Evolutionary conservation across 1,140 invertebrate species (phyloP).

Genomic region (Papilio helenus): DNA sequence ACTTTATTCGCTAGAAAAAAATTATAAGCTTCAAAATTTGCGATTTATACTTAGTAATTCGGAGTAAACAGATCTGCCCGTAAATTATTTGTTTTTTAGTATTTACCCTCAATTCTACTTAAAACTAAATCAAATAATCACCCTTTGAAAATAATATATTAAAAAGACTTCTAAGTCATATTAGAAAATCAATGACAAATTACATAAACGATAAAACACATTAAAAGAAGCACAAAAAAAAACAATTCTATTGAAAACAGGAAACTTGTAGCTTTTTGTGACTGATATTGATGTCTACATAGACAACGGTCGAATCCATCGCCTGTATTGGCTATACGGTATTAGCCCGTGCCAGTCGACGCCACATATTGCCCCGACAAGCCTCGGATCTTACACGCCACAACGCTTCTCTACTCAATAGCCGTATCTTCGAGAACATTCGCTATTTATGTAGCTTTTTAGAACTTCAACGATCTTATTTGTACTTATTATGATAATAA

Average conservation of each 20-base stretch:
- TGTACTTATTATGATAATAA: no score
- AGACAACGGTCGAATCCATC: neutral
- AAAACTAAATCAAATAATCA: no score
- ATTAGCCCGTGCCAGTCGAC: constrained; percentile 53
- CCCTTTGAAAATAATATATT: no score
- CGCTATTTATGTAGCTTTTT: neutral
- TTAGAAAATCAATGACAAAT: neutral
- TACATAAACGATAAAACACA: neutral
- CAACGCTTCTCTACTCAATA: neutral
- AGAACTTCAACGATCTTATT: no score
- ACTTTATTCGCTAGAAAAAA: neutral
- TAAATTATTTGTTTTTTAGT: no score
- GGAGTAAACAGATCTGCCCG: neutral
- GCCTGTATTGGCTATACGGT: constrained; percentile 33
- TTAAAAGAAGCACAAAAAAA: neutral
- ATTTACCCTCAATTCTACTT: no score
- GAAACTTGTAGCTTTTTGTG: neutral
- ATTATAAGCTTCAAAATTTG: neutral
- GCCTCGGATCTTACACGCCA: constrained; percentile 38
- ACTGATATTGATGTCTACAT: neutral
- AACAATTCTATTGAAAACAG: neutral
- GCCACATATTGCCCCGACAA: constrained; percentile 34
- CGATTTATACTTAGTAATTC: neutral
- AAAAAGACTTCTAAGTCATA: no score
- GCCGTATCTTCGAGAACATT: neutral